phyloP scores from a whole-genome alignment of 1,140 invertebrate genomes.

The Sycophila sp. region DNA sequence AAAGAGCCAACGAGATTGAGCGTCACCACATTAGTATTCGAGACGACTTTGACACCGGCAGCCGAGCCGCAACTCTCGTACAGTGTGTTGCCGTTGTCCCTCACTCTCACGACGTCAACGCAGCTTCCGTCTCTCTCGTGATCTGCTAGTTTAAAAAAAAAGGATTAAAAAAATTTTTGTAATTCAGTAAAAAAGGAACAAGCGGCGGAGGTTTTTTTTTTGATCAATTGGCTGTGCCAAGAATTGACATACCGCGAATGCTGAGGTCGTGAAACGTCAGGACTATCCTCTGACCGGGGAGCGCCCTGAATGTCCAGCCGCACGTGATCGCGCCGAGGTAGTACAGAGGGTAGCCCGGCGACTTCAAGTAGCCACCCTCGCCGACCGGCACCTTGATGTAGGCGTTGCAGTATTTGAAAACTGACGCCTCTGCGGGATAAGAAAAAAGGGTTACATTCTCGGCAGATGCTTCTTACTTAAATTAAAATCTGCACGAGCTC shows the following conservation, averaged over 20 bases:
- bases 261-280: conserved; percentile 61
- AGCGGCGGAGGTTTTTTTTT: not conserved
- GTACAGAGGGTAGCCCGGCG: conserved; percentile 61
- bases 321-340: conserved; percentile 57
- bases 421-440: conserved; percentile 52
- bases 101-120: conserved; percentile 56
- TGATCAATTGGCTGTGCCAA: no score
- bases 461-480: no score
- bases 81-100: conserved; percentile 57
- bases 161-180: no score
- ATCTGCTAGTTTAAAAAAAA: conserved; percentile 40
- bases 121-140: conserved; percentile 57
- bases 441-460: no score
- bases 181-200: not conserved
- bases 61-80: conserved; percentile 59
- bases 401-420: conserved; percentile 60
- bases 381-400: conserved; percentile 51
- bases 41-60: conserved; percentile 56
- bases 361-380: conserved; percentile 58
- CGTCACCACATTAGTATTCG: conserved; percentile 58
- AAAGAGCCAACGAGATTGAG: conserved; percentile 57
- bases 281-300: conserved; percentile 58
- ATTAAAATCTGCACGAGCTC: no score
- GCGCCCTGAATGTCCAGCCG: conserved; percentile 60
- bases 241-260: conserved; percentile 61